Conservation (phyloP, 2,888 invertebrate genomes). For the Rambutsinella grinnellia region DNA sequence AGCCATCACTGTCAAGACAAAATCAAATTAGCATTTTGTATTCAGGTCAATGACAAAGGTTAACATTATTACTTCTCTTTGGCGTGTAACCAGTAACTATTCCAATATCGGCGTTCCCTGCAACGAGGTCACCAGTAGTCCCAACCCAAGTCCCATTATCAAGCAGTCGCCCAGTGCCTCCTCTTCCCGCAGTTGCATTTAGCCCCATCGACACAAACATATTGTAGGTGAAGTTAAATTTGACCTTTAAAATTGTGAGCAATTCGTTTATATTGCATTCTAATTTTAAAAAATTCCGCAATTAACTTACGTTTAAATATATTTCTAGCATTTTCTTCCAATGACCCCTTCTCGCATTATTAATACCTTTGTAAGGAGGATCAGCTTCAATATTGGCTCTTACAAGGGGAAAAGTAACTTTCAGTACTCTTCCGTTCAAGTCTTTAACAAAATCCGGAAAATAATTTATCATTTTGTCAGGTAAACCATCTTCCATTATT, state of each 20-base stretch:
- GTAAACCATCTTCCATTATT: background rate
- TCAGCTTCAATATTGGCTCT: slow-evolving; percentile 38
- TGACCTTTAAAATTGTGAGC: slow-evolving; percentile 8
- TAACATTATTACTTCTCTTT: slow-evolving; percentile 13
- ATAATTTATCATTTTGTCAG: slow-evolving; percentile 6
- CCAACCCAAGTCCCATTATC: slow-evolving; percentile 42
- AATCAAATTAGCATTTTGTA: background rate
- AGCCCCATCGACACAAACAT: slow-evolving; percentile 32
- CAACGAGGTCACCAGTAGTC: slow-evolving; percentile 14
- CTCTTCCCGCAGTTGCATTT: slow-evolving; percentile 27
- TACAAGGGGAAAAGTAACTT: slow-evolving; percentile 29
- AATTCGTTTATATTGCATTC: background rate
- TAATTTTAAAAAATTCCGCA: background rate
- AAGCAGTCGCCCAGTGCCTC: slow-evolving; percentile 38
- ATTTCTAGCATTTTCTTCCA: slow-evolving; percentile 49
- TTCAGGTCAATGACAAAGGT: background rate
- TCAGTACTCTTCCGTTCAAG: slow-evolving; percentile 30
- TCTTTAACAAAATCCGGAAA: slow-evolving; percentile 47
- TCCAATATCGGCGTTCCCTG: slow-evolving; percentile 24
- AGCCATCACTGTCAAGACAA: background rate
- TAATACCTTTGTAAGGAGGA: slow-evolving; percentile 17
- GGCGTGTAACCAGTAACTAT: slow-evolving; percentile 24
- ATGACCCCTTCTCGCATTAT: slow-evolving; percentile 40
- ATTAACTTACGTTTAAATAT: slow-evolving; percentile 21
- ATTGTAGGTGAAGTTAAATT: slow-evolving; percentile 49